Base-by-base conservation (phyloP, 2,888 invertebrate species). In the Brachycybe producta region DNA sequence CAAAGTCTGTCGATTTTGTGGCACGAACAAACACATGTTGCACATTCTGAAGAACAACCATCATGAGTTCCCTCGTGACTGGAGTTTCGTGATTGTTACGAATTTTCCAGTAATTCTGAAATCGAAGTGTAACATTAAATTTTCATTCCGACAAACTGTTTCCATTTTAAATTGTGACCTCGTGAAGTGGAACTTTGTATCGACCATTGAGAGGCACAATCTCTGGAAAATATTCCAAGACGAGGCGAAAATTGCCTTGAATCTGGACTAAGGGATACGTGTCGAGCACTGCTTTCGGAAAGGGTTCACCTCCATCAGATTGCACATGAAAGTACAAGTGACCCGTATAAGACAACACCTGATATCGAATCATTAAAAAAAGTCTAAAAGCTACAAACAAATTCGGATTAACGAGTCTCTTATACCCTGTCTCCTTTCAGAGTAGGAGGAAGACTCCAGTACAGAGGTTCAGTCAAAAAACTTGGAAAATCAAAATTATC, bases 41-140 rank as follows among this genome's bases (percentile, higher is more conserved):
- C 0, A 97, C 70, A 60, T 85, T 83, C 63, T 91, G 88, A 53
- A 97, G 72, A 0, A 87, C 84, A n/a, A 90, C 75, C 94, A 97
- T 91, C 61, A 97, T 72, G 28, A 83, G 79, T 52, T 79, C 76
- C 30, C 87, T 71, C 36, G 78, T 80, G 0, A 90, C 80, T 17
- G 67, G 62, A 7, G 63, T 60, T 42, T 69, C 64, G 0, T 74
- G 74, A 44, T 73, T 71, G 56, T 74, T 64, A 65, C 76, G 75
- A 58, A 78, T 69, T 55, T 72, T 70, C 92, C 92, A 94, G 49
- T 79, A 71, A 26, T 61, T 60, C 58, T 67, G 58, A 53, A 62
- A 54, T 38, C 19, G 4, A 19, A 11, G 5, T 17, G 19, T n/a
- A n/a, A n/a, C n/a, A n/a, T n/a, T n/a, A n/a, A n/a, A n/a, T n/a